Evolutionary conservation across 2,113 vertebrate species (phyloP).

Genomic region (Plectropomus leopardus): DNA sequence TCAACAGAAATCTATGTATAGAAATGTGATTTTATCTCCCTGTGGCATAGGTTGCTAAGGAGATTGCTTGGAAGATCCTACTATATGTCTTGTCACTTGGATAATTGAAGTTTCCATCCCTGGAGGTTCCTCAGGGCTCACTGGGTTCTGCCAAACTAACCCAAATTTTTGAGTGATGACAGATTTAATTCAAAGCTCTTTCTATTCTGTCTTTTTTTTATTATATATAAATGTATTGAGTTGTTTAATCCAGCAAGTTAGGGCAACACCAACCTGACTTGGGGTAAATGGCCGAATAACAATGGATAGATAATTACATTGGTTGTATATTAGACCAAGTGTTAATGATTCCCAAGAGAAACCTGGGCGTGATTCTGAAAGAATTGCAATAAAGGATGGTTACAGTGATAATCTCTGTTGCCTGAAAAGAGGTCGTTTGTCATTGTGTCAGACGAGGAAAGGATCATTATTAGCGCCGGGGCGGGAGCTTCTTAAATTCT

Average conservation of each 20-base stretch:
- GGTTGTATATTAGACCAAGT: slow-evolving; percentile 1
- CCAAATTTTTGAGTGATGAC: neutral
- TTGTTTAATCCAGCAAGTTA: neutral
- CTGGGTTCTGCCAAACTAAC: neutral
- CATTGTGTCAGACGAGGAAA: neutral
- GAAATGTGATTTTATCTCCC: slow-evolving; percentile 25
- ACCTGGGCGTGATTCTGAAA: neutral
- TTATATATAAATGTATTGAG: no score
- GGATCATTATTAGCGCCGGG: neutral
- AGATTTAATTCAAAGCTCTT: neutral
- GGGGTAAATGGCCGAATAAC: no score
- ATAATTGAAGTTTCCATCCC: neutral
- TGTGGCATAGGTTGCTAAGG: neutral
- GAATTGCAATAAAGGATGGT: neutral
- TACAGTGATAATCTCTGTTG: slow-evolving; percentile 4
- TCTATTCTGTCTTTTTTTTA: neutral
- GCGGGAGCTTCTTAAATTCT: slow-evolving; percentile 1
- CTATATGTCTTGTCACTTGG: neutral
- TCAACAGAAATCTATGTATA: slow-evolving; percentile 15
- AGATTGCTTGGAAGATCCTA: neutral
- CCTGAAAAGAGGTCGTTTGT: slow-evolving; percentile 30
- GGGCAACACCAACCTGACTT: no score
- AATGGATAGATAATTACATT: neutral
- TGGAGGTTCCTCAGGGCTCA: neutral
- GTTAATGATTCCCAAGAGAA: neutral